Base-by-base conservation (phyloP, 2,888 invertebrate genomes). In the Galerucella calmariensis region DNA sequence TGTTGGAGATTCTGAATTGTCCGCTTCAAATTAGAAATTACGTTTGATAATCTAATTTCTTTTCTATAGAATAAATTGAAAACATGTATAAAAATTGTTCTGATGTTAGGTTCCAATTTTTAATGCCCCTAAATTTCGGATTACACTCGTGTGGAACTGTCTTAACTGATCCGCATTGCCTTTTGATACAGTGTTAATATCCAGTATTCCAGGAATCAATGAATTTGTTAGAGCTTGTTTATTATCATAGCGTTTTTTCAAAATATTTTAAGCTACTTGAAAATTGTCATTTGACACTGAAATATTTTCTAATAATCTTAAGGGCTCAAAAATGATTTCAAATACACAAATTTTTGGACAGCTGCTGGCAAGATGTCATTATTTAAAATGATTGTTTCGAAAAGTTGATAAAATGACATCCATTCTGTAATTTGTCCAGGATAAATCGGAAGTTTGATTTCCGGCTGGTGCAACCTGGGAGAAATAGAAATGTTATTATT, bases 241-340 rank as follows among this genome's bases (percentile, higher is more conserved):
- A 16, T 63, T 63, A 35, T 63, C 63, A 44, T 63, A 63, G 0
- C 63, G 63, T 10, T 63, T 44, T 14, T 44, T 63, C 9, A 63
- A 44, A 6, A 44, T 44, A 5, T 44, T 16, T 12, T 46, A 41
- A 63, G 16, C 63, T 12, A 44, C n/a, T 2, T 16, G 1, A 16
- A 63, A 63, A 63, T 63, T 63, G 11, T 63, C 63, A 44, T 63
- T 44, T n/a, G 44, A 10, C 14, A 44, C 41, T 44, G 5, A 11
- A 16, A 63, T 41, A 44, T 44, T 63, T n/a, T 63, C 46, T 9
- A 63, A 46, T 63, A 46, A 16, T 14, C 46, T 41, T n/a, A 63
- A 9, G 3, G 16, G n/a, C 16, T 63, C 41, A 63, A 9, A 16
- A n/a, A 63, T n/a, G 44, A 41, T 63, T 63, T 63, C n/a, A 46